A percentile compares a stretch with the other conserved stretches of the same genome.
phyloP scores from a whole-genome alignment of 2,888 invertebrate species.

The Drosophila fungiperda region DNA sequence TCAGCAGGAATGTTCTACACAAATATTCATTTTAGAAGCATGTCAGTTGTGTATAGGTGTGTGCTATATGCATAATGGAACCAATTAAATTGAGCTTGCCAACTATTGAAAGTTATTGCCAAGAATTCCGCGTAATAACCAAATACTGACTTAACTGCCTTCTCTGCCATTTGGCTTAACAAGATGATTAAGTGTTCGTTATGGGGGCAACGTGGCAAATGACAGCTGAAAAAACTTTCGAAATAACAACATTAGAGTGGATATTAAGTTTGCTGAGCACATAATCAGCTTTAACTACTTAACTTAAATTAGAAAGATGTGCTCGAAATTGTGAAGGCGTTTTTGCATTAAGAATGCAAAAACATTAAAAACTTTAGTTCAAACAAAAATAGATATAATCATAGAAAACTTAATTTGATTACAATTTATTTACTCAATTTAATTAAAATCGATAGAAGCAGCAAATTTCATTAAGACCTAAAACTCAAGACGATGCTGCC shows the following conservation, averaged over 20 bases:
- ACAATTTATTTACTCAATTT: not conserved
- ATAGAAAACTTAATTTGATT: not conserved
- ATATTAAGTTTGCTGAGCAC: slow-evolving; percentile 26
- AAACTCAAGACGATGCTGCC: slow-evolving; percentile 23
- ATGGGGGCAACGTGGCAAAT: slow-evolving; percentile 9
- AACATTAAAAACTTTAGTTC: not conserved
- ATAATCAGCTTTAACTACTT: slow-evolving; percentile 35
- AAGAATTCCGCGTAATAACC: slow-evolving; percentile 44
- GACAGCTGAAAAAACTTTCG: slow-evolving; percentile 20
- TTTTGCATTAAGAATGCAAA: not conserved
- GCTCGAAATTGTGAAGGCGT: not conserved
- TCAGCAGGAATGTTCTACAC: slow-evolving; percentile 33
- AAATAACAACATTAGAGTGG: slow-evolving; percentile 22
- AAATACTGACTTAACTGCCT: slow-evolving; percentile 17
- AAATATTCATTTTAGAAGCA: slow-evolving; percentile 29
- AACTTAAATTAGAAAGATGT: not conserved
- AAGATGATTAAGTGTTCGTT: slow-evolving; percentile 46
- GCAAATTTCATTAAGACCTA: slow-evolving; percentile 24
- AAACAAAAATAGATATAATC: not conserved
- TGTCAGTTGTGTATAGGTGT: slow-evolving; percentile 12
- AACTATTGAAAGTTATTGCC: slow-evolving; percentile 52
- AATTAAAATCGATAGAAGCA: slow-evolving; percentile 12
- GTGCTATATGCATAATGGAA: slow-evolving; percentile 52
- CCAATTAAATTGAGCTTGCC: slow-evolving; percentile 56
- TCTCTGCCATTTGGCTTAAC: slow-evolving; percentile 40